Conservation (phyloP, 2,888 invertebrate species). For the Reticulitermes lucifugus region DNA sequence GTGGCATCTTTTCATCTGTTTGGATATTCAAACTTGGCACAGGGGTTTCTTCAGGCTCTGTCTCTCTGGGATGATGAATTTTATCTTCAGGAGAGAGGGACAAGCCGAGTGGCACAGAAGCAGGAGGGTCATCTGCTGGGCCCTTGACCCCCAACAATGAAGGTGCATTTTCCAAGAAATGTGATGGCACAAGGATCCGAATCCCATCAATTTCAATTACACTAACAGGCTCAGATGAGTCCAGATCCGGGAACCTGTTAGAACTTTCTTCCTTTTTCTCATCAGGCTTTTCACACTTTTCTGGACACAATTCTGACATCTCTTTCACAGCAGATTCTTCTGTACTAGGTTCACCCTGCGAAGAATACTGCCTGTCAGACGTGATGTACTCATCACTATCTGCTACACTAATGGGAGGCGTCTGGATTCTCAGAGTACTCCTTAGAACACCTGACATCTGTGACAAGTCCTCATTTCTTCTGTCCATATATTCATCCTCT, state of each 20-base stretch:
- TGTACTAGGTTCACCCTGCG: background rate
- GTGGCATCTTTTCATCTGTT: slow-evolving; percentile 89
- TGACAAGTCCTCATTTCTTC: background rate
- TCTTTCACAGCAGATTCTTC: background rate
- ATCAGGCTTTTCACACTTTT: background rate
- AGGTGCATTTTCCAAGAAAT: slow-evolving; percentile 35
- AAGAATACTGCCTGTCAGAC: background rate
- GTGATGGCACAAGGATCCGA: slow-evolving; percentile 62
- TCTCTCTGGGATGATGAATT: background rate
- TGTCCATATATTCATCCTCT: background rate
- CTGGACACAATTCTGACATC: background rate
- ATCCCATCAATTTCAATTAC: slow-evolving; percentile 68
- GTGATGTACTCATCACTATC: slow-evolving; percentile 24
- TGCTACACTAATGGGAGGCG: background rate
- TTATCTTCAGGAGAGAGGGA: background rate
- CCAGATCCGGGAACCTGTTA: background rate
- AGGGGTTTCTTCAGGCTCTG: slow-evolving; percentile 6
- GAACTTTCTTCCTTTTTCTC: background rate
- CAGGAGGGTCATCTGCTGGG: background rate
- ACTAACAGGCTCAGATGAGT: slow-evolving; percentile 58
- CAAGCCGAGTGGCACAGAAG: background rate
- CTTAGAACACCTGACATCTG: slow-evolving; percentile 32
- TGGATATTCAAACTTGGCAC: slow-evolving; percentile 76
- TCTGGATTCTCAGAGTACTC: slow-evolving; percentile 36
- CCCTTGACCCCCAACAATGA: background rate